Evolutionary conservation across 2,113 vertebrate genomes (phyloP).

Genomic region (Pagrus major): DNA sequence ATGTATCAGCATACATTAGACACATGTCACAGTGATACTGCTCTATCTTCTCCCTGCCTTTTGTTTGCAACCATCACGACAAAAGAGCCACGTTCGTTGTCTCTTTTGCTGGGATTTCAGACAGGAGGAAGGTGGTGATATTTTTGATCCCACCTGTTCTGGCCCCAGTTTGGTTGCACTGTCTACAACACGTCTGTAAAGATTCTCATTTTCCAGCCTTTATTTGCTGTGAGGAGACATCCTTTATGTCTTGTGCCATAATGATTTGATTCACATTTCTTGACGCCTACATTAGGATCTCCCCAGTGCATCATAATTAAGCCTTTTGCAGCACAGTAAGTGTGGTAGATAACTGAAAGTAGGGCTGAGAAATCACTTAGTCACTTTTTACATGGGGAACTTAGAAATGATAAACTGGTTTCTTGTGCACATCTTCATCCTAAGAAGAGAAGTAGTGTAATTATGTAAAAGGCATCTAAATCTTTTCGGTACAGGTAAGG

Average conservation of each 20-base stretch:
- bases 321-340: neutral
- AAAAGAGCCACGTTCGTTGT: conserved; percentile 1
- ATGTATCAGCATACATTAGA: conserved; percentile 81
- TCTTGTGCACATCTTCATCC: too few species aligned
- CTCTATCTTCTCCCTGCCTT: conserved; percentile 28
- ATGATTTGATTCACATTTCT: neutral
- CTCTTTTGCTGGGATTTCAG: neutral
- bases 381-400: neutral
- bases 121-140: too few species aligned
- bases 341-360: neutral
- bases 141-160: neutral
- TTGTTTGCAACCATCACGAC: conserved; percentile 21
- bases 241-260: neutral
- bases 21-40: conserved; percentile 60
- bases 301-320: neutral
- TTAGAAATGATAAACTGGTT: neutral
- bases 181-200: too few species aligned
- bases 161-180: neutral
- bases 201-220: neutral
- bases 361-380: neutral
- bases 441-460: neutral
- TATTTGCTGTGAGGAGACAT: neutral
- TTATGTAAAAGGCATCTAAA: neutral
- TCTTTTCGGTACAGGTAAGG: neutral
- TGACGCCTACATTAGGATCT: neutral